Conservation (phyloP, 2,888 invertebrate genomes). For the Melitaea athalia region DNA sequence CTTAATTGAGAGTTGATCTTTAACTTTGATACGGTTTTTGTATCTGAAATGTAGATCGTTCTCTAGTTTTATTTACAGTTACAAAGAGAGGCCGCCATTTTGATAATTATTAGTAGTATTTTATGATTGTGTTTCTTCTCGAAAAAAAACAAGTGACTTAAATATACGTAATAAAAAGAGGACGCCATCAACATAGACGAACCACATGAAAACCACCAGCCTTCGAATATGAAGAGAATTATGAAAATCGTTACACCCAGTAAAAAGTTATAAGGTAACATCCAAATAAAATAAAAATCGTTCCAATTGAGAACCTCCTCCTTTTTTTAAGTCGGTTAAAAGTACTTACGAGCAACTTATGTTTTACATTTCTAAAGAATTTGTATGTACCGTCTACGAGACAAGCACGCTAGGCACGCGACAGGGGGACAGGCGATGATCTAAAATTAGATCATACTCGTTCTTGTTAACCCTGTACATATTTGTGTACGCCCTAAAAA, state of each 20-base stretch:
- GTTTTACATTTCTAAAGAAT: slow-evolving; percentile 40
- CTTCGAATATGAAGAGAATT: too few species aligned
- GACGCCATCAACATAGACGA: too few species aligned
- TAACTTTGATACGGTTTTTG: neutral
- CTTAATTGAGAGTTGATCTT: neutral
- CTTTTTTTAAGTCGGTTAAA: too few species aligned
- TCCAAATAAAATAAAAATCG: too few species aligned
- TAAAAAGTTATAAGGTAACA: too few species aligned
- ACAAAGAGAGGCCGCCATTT: neutral
- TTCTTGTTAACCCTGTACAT: slow-evolving; percentile 53
- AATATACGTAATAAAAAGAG: too few species aligned
- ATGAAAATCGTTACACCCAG: too few species aligned
- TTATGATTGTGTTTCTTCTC: too few species aligned
- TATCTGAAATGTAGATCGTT: neutral
- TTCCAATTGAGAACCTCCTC: too few species aligned
- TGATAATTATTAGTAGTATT: neutral
- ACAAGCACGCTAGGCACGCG: slow-evolving; percentile 66
- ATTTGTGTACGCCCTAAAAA: slow-evolving; percentile 46
- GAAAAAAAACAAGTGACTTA: too few species aligned
- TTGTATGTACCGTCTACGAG: slow-evolving; percentile 42
- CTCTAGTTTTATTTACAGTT: neutral
- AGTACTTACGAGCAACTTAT: slow-evolving; percentile 19
- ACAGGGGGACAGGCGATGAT: slow-evolving; percentile 52
- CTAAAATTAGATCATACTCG: slow-evolving; percentile 70
- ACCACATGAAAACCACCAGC: too few species aligned